Base-by-base conservation (phyloP, 1,140 invertebrate genomes). In the Mylabris phalerata region DNA sequence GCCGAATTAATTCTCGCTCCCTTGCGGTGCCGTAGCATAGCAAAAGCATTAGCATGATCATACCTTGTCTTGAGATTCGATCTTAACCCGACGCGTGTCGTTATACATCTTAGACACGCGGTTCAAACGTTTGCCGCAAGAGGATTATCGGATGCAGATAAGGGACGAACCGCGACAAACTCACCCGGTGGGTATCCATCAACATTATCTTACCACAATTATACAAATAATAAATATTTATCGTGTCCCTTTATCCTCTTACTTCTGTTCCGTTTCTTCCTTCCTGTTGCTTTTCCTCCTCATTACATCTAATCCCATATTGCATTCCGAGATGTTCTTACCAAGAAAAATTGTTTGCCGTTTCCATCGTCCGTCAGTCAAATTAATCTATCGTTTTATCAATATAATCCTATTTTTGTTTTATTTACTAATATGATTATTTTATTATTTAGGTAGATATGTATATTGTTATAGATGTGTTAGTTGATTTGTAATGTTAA, bases 21-120 rank as follows among this genome's bases (percentile, higher is more conserved):
- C 62, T 68, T 69, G 69, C 63, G 69, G 68, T 68, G 55, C 55
- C 44, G 62, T 61, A 71, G 70, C 70, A 70, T 60, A 64, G 70
- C 65, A 68, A 71, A 71, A 66, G 71, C 70, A 71, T 73, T 70
- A 73, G 65, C 66, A 67, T 71, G 68, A 69, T 71, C 69, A 63
- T 68, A 68, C 69, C 68, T 72, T 72, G 70, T 67, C 67, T 70
- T 60, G 55, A 64, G 45, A 57, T 50, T 62, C 52, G 66, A 64
- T 70, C 69, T 72, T 72, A 72, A 69, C 66, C 68, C 67, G 57
- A 55, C 57, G 58, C 62, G 63, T 68, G 60, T 63, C 66, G 62
- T 59, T 60, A 55, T 57, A 60, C 67, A 60, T 66, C 64, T 65
- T 64, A 68, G 65, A 60, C 19, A 19, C 56, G 67, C 59, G 67